Conservation (phyloP, 1,140 invertebrate genomes). For the Pachypsylla venusta region DNA sequence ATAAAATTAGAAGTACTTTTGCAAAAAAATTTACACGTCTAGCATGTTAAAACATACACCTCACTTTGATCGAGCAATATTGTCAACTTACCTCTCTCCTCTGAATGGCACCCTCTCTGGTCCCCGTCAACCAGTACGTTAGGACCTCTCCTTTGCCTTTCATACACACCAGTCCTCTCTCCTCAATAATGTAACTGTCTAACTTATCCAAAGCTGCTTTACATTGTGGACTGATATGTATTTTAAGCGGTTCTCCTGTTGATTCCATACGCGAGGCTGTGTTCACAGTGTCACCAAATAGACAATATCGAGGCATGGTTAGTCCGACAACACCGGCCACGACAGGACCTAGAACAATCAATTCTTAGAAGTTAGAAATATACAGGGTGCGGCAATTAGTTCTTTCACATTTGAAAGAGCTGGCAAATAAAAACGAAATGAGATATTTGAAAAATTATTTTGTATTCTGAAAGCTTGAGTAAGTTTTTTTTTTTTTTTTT, state of each 20-base stretch:
- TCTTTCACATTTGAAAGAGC: no score
- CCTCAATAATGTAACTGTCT: slow-evolving; percentile 60
- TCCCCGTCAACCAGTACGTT: slow-evolving; percentile 83
- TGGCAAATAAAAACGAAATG: no score
- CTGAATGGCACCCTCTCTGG: slow-evolving; percentile 64
- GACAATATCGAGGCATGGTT: slow-evolving; percentile 92
- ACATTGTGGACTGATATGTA: slow-evolving; percentile 77
- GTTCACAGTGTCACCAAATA: slow-evolving; percentile 88
- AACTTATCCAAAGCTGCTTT: slow-evolving; percentile 70
- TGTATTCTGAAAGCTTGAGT: no score
- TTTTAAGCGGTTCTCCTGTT: slow-evolving; percentile 77
- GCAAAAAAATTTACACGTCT: no score
- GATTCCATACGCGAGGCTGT: slow-evolving; percentile 91
- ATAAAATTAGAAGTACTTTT: no score
- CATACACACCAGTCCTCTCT: slow-evolving; percentile 69
- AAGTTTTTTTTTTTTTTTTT: no score
- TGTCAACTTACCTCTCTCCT: slow-evolving; percentile 43
- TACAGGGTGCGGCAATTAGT: no score
- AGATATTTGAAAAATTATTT: no score
- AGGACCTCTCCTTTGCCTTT: slow-evolving; percentile 76
- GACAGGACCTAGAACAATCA: slow-evolving; percentile 58
- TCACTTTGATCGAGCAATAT: slow-evolving; percentile 9
- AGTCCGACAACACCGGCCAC: slow-evolving; percentile 88
- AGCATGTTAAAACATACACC: neutral
- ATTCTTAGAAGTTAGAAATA: no score